phyloP scores from a whole-genome alignment of 2,797 vertebrate genomes.

The Trachurus trachurus region DNA sequence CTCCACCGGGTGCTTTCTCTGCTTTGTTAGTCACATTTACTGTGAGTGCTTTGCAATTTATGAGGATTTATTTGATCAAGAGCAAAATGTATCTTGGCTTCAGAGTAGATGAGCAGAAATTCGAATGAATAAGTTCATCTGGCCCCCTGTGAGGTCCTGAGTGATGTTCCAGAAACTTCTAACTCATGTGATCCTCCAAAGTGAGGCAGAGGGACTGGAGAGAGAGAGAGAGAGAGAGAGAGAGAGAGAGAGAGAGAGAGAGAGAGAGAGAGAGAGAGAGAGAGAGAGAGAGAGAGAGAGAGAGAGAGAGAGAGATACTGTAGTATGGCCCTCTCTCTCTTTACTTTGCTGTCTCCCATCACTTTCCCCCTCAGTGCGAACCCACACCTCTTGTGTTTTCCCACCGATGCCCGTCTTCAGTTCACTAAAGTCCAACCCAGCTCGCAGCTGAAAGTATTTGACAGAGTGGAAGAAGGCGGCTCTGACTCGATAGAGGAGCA shows the following conservation, averaged over 20 bases:
- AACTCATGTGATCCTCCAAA: constrained; percentile 38
- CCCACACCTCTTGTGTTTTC: constrained; percentile 47
- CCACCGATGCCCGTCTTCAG: not conserved
- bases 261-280: too few species aligned
- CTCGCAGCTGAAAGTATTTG: constrained; percentile 28
- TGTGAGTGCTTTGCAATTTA: constrained; percentile 28
- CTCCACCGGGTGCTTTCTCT: not conserved
- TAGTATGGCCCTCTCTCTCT: constrained; percentile 22
- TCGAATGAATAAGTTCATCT: not conserved
- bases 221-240: constrained; percentile 9
- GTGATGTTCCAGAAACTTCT: constrained; percentile 44
- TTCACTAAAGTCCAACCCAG: constrained; percentile 34
- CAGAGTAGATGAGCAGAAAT: not conserved
- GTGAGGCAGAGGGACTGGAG: constrained; percentile 20
- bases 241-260: too few species aligned
- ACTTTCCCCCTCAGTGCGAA: constrained; percentile 34
- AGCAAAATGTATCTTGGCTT: constrained; percentile 1
- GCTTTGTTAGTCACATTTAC: constrained; percentile 35
- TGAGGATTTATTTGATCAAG: constrained; percentile 11
- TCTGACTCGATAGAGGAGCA: constrained; percentile 34
- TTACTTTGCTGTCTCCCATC: constrained; percentile 52
- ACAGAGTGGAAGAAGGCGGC: constrained; percentile 49
- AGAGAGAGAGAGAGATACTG: too few species aligned
- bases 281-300: too few species aligned
- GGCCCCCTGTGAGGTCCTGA: not conserved